Base-by-base conservation (phyloP, 1,140 invertebrate genomes). In the Heliconius hermathena region DNA sequence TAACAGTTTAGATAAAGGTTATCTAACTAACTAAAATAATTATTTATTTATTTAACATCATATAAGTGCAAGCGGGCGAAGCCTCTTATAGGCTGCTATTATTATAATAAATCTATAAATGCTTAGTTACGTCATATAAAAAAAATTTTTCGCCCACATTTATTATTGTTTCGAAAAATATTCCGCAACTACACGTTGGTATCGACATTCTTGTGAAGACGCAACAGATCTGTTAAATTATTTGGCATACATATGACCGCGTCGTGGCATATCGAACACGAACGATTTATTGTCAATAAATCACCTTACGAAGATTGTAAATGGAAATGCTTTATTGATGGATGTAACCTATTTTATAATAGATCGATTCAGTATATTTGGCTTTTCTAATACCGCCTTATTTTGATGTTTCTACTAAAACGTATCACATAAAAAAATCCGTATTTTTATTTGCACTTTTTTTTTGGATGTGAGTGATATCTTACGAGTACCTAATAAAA, bases 251-350 rank as follows among this genome's bases (percentile, higher is more conserved):
- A 46, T 76, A 70, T 57, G 26, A 16, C 60, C 60, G 22, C 74
- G 74, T 16, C 36, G 36, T 16, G 74, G 38, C 4, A 38, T 38
- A 75, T 29, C 72, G 26, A 46, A 46, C 41, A 46, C 60, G 75
- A 52, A 36, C 49, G 78, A 77, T 81, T 77, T 72, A 77, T 77
- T 29, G 79, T 71, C 74, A 46, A 80, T 80, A 80, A 81, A 77
- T 81, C 60, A 77, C 57, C 38, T 74, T 81, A 72, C 57, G 33
- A 33, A 81, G 74, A 57, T 66, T 54, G 73, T 77, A 81, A 81
- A 77, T 74, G 76, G 38, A 66, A 74, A 74, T 73, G 73, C 66
- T 74, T 29, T 77, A 74, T 71, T 60, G 41, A 57, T 41, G 33
- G 20, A 57, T 29, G 26, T 46, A 46, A 71, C 8, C 36, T 66